Percentiles rank a stretch among this genome's conserved stretches.
Evolutionary conservation across 2,888 invertebrate genomes (phyloP).

Genomic region (Campaea margaritaria): DNA sequence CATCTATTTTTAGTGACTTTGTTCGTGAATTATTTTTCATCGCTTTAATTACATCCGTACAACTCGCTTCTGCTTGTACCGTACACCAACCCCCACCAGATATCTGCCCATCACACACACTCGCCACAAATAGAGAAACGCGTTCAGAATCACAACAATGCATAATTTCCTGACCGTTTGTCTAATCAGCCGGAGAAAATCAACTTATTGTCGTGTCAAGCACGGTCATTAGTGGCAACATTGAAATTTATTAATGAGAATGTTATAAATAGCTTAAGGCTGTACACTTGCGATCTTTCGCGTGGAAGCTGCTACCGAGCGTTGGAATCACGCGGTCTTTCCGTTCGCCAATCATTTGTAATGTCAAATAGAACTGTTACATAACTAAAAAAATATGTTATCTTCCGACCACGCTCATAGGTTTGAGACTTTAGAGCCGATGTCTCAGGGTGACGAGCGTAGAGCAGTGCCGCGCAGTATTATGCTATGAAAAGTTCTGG

Average conservation of each 20-base stretch:
- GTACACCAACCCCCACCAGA: slow-evolving; percentile 32
- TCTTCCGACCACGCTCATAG: no score
- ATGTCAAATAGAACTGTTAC: no score
- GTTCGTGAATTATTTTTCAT: no score
- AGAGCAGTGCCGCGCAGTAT: no score
- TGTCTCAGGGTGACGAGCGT: no score
- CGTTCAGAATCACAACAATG: slow-evolving; percentile 57
- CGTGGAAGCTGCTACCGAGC: background rate
- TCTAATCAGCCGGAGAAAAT: slow-evolving; percentile 48
- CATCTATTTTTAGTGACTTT: no score
- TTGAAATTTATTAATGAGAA: slow-evolving; percentile 45
- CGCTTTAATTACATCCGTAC: no score
- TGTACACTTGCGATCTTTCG: slow-evolving; percentile 1
- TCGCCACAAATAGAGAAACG: slow-evolving; percentile 52
- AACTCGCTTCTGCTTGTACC: slow-evolving; percentile 23
- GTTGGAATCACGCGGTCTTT: background rate
- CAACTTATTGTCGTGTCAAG: slow-evolving; percentile 50
- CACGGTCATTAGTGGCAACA: slow-evolving; percentile 40
- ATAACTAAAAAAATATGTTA: no score
- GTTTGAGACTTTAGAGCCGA: no score
- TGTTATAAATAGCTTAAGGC: slow-evolving; percentile 11
- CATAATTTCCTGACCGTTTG: slow-evolving; percentile 46
- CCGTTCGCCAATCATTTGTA: background rate
- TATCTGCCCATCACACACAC: slow-evolving; percentile 45
- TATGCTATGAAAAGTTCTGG: no score